These are phyloP conservation scores for Erebia aethiops DNA, from an alignment of 2,888 invertebrate species.

Conservation along the genomic window DNA sequence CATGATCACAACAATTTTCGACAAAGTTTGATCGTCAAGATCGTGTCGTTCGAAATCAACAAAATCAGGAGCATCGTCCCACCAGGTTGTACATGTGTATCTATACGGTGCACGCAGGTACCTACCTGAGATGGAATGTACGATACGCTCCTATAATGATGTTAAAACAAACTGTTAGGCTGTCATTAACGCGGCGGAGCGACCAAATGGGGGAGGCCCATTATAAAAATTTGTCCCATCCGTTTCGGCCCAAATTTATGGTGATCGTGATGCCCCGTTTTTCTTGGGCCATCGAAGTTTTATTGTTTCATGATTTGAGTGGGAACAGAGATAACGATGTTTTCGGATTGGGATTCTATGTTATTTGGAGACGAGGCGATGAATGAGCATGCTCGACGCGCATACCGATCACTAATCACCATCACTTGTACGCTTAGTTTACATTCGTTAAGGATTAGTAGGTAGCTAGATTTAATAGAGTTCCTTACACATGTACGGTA, in stretches of 20 bases:
- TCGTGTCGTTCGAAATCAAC: conserved; percentile 20
- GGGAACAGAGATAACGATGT: conserved; percentile 79
- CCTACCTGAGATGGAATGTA: conserved; percentile 76
- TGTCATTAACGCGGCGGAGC: conserved; percentile 79
- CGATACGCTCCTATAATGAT: conserved; percentile 82
- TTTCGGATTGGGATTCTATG: conserved; percentile 67
- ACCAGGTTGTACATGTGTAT: conserved; percentile 59
- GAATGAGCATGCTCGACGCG: conserved; percentile 59
- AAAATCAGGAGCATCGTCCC: conserved; percentile 45
- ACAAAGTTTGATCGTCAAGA: not conserved
- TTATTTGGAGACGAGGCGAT: conserved; percentile 63
- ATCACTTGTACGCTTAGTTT: conserved; percentile 10
- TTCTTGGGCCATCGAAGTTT: conserved; percentile 76
- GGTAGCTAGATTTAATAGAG: not conserved
- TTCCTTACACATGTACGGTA: too few relatives aligned
- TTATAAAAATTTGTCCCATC: conserved; percentile 84
- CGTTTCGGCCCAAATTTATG: conserved; percentile 80
- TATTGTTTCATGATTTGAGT: conserved; percentile 79
- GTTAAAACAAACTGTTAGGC: conserved; percentile 83
- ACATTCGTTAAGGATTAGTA: not conserved
- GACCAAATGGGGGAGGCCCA: conserved; percentile 78
- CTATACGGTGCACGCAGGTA: conserved; percentile 58
- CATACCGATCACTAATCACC: conserved; percentile 36
- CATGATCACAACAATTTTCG: not conserved
- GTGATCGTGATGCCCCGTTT: conserved; percentile 78